Percentiles rank a stretch among this genome's conserved stretches.
phyloP scores from a whole-genome alignment of 2,888 invertebrate species.

The Archaeoteleia sp. region DNA sequence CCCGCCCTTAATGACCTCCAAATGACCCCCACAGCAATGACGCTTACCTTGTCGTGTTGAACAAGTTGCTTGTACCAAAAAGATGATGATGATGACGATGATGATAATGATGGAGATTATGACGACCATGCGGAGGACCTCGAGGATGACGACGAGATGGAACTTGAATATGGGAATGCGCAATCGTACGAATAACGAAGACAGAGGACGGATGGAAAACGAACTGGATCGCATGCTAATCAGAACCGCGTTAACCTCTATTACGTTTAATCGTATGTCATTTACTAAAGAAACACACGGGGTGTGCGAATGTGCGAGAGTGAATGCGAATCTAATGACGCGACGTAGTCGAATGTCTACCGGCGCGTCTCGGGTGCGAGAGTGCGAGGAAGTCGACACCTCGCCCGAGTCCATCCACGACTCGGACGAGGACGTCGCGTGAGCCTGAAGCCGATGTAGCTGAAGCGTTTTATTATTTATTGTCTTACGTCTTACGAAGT shows the following conservation, averaged over 20 bases:
- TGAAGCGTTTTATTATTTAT: constrained; percentile 73
- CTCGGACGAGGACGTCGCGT: constrained; percentile 44
- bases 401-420: constrained; percentile 17
- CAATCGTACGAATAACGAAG: constrained; percentile 60
- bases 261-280: constrained; percentile 74
- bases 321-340: constrained; percentile 36
- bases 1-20: constrained; percentile 61
- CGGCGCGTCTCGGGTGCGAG: constrained; percentile 32
- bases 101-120: constrained; percentile 58
- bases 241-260: constrained; percentile 75
- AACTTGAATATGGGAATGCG: constrained; percentile 64
- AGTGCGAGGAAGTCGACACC: constrained; percentile 34
- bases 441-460: constrained; percentile 58
- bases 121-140: constrained; percentile 58
- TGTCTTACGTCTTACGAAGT: constrained; percentile 69
- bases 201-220: constrained; percentile 39
- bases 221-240: constrained; percentile 74
- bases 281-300: constrained; percentile 67
- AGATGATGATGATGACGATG: constrained; percentile 31
- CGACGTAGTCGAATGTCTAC: constrained; percentile 33
- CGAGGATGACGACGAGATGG: constrained; percentile 54
- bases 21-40: constrained; percentile 68
- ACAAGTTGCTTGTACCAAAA: constrained; percentile 75
- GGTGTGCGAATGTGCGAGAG: constrained; percentile 51
- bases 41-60: constrained; percentile 75